Evolutionary conservation across 2,888 invertebrate genomes (phyloP), one percentile per base, ranked within the genome.

Genomic region (Pheosia tremula): DNA sequence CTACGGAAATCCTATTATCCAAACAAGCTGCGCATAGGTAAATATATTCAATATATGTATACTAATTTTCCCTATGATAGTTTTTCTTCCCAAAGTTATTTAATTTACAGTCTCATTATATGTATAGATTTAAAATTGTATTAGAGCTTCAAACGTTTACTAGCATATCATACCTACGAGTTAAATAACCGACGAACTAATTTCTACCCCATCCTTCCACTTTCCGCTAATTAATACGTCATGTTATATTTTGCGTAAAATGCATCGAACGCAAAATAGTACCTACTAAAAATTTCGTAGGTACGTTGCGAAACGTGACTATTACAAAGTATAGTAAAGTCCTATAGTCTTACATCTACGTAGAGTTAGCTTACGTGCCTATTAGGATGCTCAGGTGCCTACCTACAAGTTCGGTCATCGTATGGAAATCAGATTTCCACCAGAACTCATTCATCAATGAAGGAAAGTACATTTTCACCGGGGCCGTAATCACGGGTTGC

Each of bases 401-500:
- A 45, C 5, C 11, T 47, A 4, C 1, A 5, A 57, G 45, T 47
- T 39, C 39, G 57, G 53, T 49, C 36, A n/a, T 37, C 54, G 62
- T 59, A 55, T 62, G 65, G 75, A 78, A 80, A 81, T 70, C 69
- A 74, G 62, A 66, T 69, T 72, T 69, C 62, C 65, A 66, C 59
- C 69, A 68, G 69, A 69, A 81, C 75, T 76, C 77, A 79, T 74
- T 74, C 73, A 77, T 79, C 71, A 78, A 78, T 72, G 73, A 74
- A 81, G 78, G 88, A 88, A 88, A 88, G 84, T 83, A 74, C 74
- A 81, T 86, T 88, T 87, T 86, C 85, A 85, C 84, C 76, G 83
- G 70, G 70, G 74, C 70, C 70, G 82, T 88, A 87, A 88, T 87
- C 74, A 82, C 75, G 78, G 72, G 77, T 78, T 77, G 81, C 80